A percentile compares a stretch with the other conserved stretches of the same genome.
Conservation (phyloP, 2,113 vertebrate species). For the Peucedramus taeniatus region DNA sequence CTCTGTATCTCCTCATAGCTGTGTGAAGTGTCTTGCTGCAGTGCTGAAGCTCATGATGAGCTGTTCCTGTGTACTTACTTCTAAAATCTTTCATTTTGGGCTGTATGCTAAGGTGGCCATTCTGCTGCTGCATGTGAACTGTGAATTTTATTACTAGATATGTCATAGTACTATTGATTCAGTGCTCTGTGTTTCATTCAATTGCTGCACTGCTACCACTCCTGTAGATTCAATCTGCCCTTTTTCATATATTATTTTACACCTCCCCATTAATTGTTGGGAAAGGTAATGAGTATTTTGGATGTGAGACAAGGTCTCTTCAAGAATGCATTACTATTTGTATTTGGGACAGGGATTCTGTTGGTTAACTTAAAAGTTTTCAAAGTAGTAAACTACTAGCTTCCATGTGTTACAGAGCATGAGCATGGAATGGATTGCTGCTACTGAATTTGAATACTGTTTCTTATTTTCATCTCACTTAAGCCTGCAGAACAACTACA, state of each 20-base stretch:
- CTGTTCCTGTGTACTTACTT: neutral
- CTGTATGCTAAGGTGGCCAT: no score
- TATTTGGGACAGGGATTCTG: neutral
- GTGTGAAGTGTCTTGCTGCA: neutral
- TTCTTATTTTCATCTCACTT: neutral
- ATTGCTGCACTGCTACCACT: neutral
- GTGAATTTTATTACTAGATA: neutral
- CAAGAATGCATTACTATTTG: neutral
- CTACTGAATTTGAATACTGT: neutral
- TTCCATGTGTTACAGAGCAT: neutral
- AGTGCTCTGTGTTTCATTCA: neutral
- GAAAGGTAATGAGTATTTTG: neutral
- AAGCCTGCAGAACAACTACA: neutral
- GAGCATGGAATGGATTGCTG: neutral
- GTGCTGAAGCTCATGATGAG: neutral
- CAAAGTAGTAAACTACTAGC: neutral
- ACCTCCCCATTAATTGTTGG: neutral
- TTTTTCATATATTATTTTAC: neutral
- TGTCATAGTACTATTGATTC: rapidly evolving
- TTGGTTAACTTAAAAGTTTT: neutral
- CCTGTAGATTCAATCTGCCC: neutral
- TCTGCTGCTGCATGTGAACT: neutral
- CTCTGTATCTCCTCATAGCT: neutral
- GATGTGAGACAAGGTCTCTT: neutral
- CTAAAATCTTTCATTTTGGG: neutral